Percentiles rank a stretch among this genome's conserved stretches.
These are phyloP conservation scores for Drosophila pruinosa DNA, from an alignment of 1,140 invertebrate species.

Conservation along the genomic window DNA sequence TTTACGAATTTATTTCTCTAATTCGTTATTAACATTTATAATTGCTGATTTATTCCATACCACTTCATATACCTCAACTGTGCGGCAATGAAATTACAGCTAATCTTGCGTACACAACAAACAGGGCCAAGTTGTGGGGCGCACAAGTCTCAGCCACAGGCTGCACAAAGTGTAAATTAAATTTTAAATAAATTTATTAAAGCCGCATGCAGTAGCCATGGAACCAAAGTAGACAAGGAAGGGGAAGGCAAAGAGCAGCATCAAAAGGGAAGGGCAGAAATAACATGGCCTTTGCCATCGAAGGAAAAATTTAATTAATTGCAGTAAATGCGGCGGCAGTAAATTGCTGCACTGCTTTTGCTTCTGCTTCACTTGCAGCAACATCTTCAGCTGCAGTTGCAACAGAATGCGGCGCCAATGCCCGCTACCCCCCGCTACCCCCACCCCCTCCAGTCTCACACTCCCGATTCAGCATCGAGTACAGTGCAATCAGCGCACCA, in stretches of 20 bases:
- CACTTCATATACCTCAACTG: not conserved
- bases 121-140: not conserved
- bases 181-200: slow-evolving; percentile 74
- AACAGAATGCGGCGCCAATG: slow-evolving; percentile 11
- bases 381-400: slow-evolving; percentile 22
- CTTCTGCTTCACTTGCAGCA: slow-evolving; percentile 7
- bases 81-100: not conserved
- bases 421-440: not conserved
- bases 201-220: slow-evolving; percentile 54
- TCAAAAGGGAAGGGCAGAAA: slow-evolving; percentile 17
- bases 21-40: not conserved
- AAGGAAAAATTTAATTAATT: slow-evolving; percentile 78
- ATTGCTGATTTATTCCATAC: not conserved
- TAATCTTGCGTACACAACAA: not conserved
- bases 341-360: slow-evolving; percentile 40
- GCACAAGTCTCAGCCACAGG: slow-evolving; percentile 31
- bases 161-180: slow-evolving; percentile 59
- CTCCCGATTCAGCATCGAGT: slow-evolving; percentile 4
- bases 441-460: not conserved
- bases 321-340: slow-evolving; percentile 55
- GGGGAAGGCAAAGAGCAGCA: slow-evolving; percentile 3
- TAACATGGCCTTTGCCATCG: slow-evolving; percentile 11
- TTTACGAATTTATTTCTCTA: not conserved
- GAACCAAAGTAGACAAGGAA: slow-evolving; percentile 13
- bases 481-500: slow-evolving; percentile 67